Base-by-base conservation (phyloP, 1,140 invertebrate species). In the Nixonia krombeini region DNA sequence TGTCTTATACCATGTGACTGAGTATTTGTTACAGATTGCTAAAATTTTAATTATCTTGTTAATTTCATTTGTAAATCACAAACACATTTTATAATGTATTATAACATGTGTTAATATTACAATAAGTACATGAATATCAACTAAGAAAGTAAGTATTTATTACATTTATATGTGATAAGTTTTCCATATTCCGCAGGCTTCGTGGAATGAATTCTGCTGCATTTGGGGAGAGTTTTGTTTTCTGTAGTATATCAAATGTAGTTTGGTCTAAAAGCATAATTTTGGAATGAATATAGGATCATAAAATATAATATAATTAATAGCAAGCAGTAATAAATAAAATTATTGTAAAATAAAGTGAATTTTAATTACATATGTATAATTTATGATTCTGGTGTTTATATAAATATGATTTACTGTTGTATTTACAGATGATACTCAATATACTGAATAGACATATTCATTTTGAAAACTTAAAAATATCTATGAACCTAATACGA, bases 131-230 rank as follows among this genome's bases (percentile, higher is more conserved):
- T n/a, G n/a, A n/a, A n/a, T n/a, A n/a, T n/a, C n/a, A n/a, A n/a
- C n/a, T n/a, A n/a, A n/a, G n/a, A n/a, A n/a, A n/a, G n/a, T n/a
- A n/a, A n/a, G n/a, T n/a, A n/a, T n/a, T n/a, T n/a, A n/a, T n/a
- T n/a, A n/a, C n/a, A n/a, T n/a, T n/a, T n/a, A n/a, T n/a, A n/a
- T n/a, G n/a, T n/a, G n/a, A n/a, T 12, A 33, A 33, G 66, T 42
- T 35, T 42, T 66, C 62, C 12, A 50, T 12, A 50, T 44, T 26
- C n/a, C 33, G 57, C 33, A 37, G 10, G 46, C 70, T 75, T n/a
- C 51, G 21, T 6, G 80, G 80, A 35, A 81, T 44, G 47, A 82
- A 82, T 53, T 75, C 80, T 15, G 67, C 56, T 17, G 80, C 80
- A 5, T 78, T 40, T 1, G 69, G 76, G 0, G 79, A 80, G 1